These are phyloP conservation scores for Nipponia nippon DNA, from an alignment of 2,113 vertebrate genomes.

Conservation along the genomic window DNA sequence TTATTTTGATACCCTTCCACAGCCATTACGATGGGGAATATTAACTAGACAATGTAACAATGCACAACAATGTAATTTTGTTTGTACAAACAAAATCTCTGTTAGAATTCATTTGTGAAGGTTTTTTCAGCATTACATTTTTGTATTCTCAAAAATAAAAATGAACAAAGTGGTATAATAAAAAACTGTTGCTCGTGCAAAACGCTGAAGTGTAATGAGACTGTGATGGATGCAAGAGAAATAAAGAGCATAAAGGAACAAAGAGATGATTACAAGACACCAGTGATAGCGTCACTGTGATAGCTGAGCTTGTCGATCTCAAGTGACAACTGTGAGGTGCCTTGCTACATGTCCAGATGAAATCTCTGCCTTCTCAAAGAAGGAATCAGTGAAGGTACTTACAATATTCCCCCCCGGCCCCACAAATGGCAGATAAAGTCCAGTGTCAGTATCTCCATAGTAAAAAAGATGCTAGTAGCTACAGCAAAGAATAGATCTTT, in stretches of 20 bases:
- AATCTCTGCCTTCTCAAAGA: neutral
- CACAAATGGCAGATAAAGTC: neutral
- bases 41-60: neutral
- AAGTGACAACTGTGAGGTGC: neutral
- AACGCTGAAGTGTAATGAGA: neutral
- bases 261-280: neutral
- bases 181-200: neutral
- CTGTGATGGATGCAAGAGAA: neutral
- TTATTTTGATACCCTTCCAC: neutral
- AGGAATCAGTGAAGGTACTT: neutral
- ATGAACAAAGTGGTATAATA: neutral
- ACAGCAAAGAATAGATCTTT: neutral
- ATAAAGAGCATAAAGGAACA: neutral
- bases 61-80: neutral
- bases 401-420: neutral
- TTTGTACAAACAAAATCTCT: neutral
- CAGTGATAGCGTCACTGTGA: neutral
- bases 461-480: neutral
- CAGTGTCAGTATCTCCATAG: neutral
- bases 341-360: neutral
- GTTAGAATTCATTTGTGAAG: neutral
- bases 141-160: neutral
- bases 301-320: neutral
- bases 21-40: neutral
- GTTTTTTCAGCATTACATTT: neutral